Evolutionary conservation across 2,888 invertebrate genomes (phyloP), one percentile per base, ranked within the genome.

Genomic region (Ceratothoa steindachneri): DNA sequence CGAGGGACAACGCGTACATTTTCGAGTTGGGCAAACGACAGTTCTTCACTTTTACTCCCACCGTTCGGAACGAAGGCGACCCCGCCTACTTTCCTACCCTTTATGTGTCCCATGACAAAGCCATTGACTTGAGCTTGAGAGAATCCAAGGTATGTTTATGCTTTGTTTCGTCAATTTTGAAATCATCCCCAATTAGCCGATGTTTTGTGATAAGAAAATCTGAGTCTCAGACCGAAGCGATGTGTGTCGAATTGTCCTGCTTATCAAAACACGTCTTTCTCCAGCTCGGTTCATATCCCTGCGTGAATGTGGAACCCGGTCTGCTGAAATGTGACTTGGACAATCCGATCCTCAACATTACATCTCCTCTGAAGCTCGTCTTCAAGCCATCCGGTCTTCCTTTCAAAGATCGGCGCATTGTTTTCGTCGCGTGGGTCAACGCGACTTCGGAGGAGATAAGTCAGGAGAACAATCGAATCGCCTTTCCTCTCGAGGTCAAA

Each of bases 1-100:
- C 60, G 1, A 68, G 31, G 53, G 60, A 51, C 30, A 22, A 15
- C 30, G 15, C 51, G n/a, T 83, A 83, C 77, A 83, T 85, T 27
- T 74, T 85, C 72, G 85, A 87, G 41, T 84, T 93, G 81, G 94
- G 93, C 0, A 88, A 91, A 82, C 88, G 89, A 71, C 89, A 91
- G 73, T 92, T 92, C 83, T 88, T 96, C 30, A 88, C 89, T 71
- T 86, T 97, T 0, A 89, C 90, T 31, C 88, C 93, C 12, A 88
- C 87, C 9, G 89, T 93, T 0, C 88, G 87, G 71, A 97, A 97
- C 84, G 84, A 87, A 27, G 91, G 90, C 0, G 97, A 97, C 83
- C 92, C 95, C 0, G 95, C 95, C 0, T 96, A 95, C 82, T 94
- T 95, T 84, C 90, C 93, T 0, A 90, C 91, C 82, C 83, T 95